Conservation (phyloP, 2,113 vertebrate species). For the Corythoichthys intestinalis region DNA sequence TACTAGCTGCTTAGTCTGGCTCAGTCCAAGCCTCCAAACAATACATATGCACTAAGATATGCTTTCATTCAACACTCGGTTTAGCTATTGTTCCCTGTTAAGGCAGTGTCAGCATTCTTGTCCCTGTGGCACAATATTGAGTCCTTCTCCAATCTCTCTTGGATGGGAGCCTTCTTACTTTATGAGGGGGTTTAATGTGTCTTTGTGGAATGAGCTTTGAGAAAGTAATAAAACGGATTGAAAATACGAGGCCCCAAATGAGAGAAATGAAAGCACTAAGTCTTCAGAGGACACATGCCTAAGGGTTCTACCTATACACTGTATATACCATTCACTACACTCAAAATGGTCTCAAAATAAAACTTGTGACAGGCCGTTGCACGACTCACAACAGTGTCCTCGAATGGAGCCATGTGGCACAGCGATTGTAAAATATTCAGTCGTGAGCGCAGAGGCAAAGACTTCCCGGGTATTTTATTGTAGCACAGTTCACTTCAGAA, state of each 20-base stretch:
- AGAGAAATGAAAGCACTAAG: conserved; percentile 68
- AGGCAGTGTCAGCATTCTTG: conserved; percentile 64
- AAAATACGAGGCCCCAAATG: conserved; percentile 64
- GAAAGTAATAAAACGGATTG: conserved; percentile 66
- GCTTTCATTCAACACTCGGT: conserved; percentile 35
- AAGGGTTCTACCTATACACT: conserved; percentile 25
- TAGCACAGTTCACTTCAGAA: conserved; percentile 33
- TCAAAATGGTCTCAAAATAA: conserved; percentile 53
- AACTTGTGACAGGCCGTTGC: conserved; percentile 28
- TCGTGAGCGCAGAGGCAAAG: conserved; percentile 29
- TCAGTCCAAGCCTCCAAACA: conserved; percentile 39
- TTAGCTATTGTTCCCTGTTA: conserved; percentile 55
- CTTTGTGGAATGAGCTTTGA: conserved; percentile 60
- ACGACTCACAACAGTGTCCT: conserved; percentile 36
- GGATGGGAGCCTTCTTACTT: conserved; percentile 51
- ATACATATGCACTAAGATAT: conserved; percentile 32
- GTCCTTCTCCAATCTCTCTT: conserved; percentile 47
- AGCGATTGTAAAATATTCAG: conserved; percentile 49
- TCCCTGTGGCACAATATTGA: conserved; percentile 55
- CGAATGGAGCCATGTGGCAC: conserved; percentile 29
- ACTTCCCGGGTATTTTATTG: conserved; percentile 28
- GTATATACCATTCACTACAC: conserved; percentile 53
- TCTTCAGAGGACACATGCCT: conserved; percentile 58
- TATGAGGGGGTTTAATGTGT: conserved; percentile 60
- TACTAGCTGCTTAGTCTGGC: conserved; percentile 42